Base-by-base conservation (phyloP, 2,113 vertebrate genomes). In the Engystomops pustulosus region DNA sequence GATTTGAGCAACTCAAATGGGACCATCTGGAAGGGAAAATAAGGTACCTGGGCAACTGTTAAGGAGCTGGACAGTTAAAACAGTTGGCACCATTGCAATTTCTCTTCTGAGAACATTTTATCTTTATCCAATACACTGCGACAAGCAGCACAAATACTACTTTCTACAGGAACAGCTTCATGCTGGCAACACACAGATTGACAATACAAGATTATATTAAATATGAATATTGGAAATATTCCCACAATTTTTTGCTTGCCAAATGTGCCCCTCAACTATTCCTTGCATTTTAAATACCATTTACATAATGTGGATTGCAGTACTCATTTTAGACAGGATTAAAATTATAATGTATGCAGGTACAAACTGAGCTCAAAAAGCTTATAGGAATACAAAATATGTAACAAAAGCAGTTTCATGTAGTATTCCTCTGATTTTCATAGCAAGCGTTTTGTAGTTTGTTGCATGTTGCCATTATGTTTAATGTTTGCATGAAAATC, bases 11-110 rank as follows among this genome's bases (percentile, higher is more conserved):
- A 82, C 60, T 71, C 80, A 82, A 82, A 72, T 72, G 80, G 68
- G 80, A 82, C 80, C 80, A 82, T 82, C 80, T 82, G 80, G 80
- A 72, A 72, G 68, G 80, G 80, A 82, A 58, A 72, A 72, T 49
- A 82, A 44, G 32, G 68, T 82, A 82, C 49, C 69, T 82, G 80
- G 47, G 80, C 80, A 82, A 60, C 68, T 45, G 36, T 82, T 82
- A 82, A 72, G 80, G 51, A 71, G 68, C 38, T 82, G 80, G 80
- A 72, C 49, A 60, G 68, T 72, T 41, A 82, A 69, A 38, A 74
- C 25, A 30, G 67, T 51, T 72, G 80, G 80, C 80, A 60, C 23
- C 41, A 82, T 72, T 72, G 51, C 79, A 80, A 72, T 27, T 25
- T 70, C 51, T 36, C 65, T 34, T 23, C 79, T 71, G 27, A 30